Evolutionary conservation across 1,140 invertebrate species (phyloP).

Genomic region (Macrobrachium nipponense): DNA sequence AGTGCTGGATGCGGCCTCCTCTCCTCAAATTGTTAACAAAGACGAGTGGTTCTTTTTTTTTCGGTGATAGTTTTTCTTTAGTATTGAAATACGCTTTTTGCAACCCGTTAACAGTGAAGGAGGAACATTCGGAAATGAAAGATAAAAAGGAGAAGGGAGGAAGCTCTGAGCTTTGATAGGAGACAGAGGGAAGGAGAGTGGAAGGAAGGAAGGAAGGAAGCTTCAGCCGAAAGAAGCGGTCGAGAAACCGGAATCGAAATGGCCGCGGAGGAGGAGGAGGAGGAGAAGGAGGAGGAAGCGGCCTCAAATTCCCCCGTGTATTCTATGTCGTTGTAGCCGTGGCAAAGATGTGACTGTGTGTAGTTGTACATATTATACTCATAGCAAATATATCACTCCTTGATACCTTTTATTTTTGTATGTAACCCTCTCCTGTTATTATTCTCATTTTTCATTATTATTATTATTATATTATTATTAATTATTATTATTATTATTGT

Average conservation of each 20-base stretch:
- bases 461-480: no score
- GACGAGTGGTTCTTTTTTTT: no score
- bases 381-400: slow-evolving; percentile 12
- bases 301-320: slow-evolving; percentile 1
- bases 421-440: slow-evolving; percentile 10
- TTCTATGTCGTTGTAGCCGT: slow-evolving; percentile 6
- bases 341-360: background rate
- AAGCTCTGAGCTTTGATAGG: background rate
- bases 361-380: slow-evolving; percentile 14
- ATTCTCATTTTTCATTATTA: background rate
- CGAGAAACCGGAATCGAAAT: background rate
- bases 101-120: background rate
- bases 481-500: no score
- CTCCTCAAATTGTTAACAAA: no score
- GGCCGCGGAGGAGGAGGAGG: background rate
- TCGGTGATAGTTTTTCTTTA: no score
- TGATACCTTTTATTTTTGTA: slow-evolving; percentile 19
- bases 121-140: background rate
- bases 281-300: no score
- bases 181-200: no score
- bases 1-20: no score
- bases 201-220: no score
- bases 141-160: background rate
- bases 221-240: no score
- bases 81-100: no score